phyloP scores from a whole-genome alignment of 2,113 vertebrate species.

The Calyptommatus sinebrachiatus region DNA sequence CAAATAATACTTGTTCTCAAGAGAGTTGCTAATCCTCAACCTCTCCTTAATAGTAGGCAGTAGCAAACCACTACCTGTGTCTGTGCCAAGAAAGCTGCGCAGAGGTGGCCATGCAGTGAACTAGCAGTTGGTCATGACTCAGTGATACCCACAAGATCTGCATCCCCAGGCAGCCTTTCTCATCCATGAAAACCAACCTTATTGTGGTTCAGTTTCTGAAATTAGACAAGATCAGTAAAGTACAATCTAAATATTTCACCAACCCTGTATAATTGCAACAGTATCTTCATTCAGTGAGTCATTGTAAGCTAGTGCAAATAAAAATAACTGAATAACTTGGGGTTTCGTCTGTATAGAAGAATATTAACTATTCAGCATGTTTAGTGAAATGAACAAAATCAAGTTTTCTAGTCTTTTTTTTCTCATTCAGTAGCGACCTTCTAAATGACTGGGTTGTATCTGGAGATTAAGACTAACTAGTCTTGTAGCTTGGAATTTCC shows the following conservation, averaged over 20 bases:
- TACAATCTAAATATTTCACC: not conserved
- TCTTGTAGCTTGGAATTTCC: constrained; percentile 1
- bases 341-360: not conserved
- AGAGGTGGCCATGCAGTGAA: no score
- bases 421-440: constrained; percentile 12
- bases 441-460: constrained; percentile 17
- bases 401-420: not conserved
- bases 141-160: no score
- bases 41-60: no score
- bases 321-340: not conserved
- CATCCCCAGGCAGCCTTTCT: no score
- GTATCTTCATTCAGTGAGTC: not conserved
- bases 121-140: no score
- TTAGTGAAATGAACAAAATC: not conserved
- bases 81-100: no score
- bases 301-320: not conserved
- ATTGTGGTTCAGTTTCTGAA: no score
- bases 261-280: not conserved
- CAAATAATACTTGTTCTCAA: no score
- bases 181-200: no score
- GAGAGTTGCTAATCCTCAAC: no score
- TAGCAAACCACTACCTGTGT: no score
- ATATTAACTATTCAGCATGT: not conserved
- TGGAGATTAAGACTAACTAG: constrained; percentile 27
- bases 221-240: no score